These are phyloP conservation scores for Pogoniulus pusillus DNA, from an alignment of 2,797 vertebrate species.

Conservation along the genomic window DNA sequence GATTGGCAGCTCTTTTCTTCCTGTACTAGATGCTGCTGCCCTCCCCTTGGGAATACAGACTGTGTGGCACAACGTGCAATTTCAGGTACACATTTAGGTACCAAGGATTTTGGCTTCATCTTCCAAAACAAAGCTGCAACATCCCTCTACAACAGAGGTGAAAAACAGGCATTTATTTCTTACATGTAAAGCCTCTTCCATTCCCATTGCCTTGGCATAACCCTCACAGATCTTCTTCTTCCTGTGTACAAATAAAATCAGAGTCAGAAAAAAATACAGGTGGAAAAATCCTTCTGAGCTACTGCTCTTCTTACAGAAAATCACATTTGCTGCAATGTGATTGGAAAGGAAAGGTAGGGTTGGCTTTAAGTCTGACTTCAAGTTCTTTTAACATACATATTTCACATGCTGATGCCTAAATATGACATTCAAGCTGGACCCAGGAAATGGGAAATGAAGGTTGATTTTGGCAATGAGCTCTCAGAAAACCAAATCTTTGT, in stretches of 20 bases:
- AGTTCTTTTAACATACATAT: background rate
- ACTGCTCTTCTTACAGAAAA: background rate
- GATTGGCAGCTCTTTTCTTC: slow-evolving; percentile 10
- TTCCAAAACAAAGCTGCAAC: slow-evolving; percentile 18
- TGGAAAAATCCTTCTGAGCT: background rate
- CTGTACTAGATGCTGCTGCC: background rate
- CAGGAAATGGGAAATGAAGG: slow-evolving; percentile 10
- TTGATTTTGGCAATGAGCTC: slow-evolving; percentile 22
- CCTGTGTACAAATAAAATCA: slow-evolving; percentile 57
- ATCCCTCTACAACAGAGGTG: background rate
- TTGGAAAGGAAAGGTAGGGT: background rate
- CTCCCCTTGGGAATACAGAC: background rate
- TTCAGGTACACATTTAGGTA: background rate
- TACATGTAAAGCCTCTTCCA: slow-evolving; percentile 80
- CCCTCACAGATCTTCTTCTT: slow-evolving; percentile 80
- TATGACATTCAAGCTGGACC: background rate
- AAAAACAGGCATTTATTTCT: slow-evolving; percentile 48
- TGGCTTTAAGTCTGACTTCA: background rate
- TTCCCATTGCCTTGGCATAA: slow-evolving; percentile 77
- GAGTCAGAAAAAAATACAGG: background rate
- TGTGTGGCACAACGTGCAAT: background rate
- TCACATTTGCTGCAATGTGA: background rate
- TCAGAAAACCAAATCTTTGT: background rate
- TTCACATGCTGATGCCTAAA: slow-evolving; percentile 4
- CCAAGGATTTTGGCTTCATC: background rate